These are phyloP conservation scores for Pocillopora meandrina DNA, from an alignment of 92 coral and sea anemone species.

Conservation along the genomic window DNA sequence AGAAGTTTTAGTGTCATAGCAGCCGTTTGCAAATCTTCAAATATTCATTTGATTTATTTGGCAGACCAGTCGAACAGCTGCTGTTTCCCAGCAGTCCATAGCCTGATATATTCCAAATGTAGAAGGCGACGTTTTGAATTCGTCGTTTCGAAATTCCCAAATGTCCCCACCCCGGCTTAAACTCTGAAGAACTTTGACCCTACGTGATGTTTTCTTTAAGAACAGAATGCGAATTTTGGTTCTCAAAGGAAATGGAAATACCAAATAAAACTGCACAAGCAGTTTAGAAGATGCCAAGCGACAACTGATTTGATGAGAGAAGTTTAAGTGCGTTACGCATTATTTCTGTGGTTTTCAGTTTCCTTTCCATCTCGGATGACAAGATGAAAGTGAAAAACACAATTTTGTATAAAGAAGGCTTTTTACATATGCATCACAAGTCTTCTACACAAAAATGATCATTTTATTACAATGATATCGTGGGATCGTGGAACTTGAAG, in stretches of 20 bases:
- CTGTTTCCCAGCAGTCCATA: neutral
- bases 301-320: neutral
- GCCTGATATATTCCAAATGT: neutral
- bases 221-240: neutral
- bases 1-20: neutral
- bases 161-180: neutral
- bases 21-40: conserved; percentile 5
- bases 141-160: neutral
- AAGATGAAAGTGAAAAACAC: neutral
- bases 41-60: conserved; percentile 16
- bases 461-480: neutral
- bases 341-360: neutral
- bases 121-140: neutral
- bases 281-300: neutral
- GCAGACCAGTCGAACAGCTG: conserved; percentile 32
- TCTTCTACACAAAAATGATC: neutral
- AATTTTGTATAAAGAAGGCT: neutral
- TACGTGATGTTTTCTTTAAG: neutral
- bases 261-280: neutral
- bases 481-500: neutral
- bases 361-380: neutral
- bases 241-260: neutral
- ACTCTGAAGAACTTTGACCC: neutral
- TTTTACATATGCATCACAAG: neutral
- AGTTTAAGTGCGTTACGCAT: neutral